phyloP scores from a whole-genome alignment of 2,113 vertebrate species.

The Peucedramus taeniatus region DNA sequence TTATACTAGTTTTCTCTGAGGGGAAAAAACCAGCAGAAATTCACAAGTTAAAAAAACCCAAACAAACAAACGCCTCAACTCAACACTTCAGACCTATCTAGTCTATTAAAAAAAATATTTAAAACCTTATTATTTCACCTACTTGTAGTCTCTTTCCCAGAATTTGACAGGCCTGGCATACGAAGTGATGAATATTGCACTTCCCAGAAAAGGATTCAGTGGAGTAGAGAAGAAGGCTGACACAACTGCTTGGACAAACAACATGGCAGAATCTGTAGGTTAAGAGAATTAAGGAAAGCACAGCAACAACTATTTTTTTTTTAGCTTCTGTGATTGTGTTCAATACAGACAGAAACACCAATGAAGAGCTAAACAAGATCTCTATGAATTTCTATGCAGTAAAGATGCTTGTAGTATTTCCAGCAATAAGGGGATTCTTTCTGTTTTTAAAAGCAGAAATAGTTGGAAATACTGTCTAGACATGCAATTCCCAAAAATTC shows the following conservation, averaged over 20 bases:
- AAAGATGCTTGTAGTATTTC: background rate
- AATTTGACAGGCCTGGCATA: conserved; percentile 90
- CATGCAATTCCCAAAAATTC: background rate
- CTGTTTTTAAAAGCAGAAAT: background rate
- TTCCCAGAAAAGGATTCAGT: conserved; percentile 87
- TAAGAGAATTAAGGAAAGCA: conserved; percentile 70
- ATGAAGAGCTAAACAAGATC: background rate
- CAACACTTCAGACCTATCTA: background rate
- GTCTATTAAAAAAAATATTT: background rate
- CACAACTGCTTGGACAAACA: conserved; percentile 84
- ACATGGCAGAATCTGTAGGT: conserved; percentile 84
- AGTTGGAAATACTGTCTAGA: background rate
- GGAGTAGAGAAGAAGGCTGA: conserved; percentile 88
- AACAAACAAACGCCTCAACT: rapidly evolving
- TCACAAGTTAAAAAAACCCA: background rate
- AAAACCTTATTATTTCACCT: conserved; percentile 30
- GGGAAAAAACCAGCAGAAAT: background rate
- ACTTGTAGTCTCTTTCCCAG: conserved; percentile 93
- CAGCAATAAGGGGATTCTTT: background rate
- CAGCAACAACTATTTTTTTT: background rate
- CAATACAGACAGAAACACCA: background rate
- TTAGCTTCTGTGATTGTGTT: background rate
- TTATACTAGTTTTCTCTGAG: background rate
- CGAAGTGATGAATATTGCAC: conserved; percentile 90
- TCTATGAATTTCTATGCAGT: background rate